Conservation (phyloP, 2,888 invertebrate species). For the Athetis lepigone region DNA sequence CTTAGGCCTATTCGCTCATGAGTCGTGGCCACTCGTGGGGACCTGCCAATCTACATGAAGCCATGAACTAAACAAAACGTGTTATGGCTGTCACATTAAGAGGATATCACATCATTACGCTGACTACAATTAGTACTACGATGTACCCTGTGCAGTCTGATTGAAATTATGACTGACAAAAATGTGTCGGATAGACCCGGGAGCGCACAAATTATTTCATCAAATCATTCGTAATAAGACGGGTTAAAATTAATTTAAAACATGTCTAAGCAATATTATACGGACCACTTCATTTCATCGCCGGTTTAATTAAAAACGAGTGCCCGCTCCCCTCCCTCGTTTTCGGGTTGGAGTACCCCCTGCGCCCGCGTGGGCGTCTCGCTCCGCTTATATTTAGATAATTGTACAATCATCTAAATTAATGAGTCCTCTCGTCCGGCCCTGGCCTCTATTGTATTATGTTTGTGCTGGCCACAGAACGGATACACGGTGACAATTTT, state of each 20-base stretch:
- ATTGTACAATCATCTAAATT: constrained; percentile 91
- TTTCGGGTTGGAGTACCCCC: constrained; percentile 88
- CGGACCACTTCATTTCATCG: constrained; percentile 91
- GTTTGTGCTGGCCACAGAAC: constrained; percentile 79
- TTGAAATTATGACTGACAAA: constrained; percentile 39
- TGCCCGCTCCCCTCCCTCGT: constrained; percentile 88
- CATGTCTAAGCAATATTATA: constrained; percentile 90
- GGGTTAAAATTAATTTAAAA: constrained; percentile 89
- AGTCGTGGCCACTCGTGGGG: constrained; percentile 23
- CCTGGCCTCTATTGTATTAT: constrained; percentile 87
- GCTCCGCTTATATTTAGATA: constrained; percentile 91
- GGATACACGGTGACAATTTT: constrained; percentile 84
- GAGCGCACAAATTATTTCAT: constrained; percentile 70
- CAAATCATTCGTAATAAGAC: constrained; percentile 81
- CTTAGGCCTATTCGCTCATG: constrained; percentile 58
- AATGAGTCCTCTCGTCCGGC: constrained; percentile 90
- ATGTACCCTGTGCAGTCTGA: constrained; percentile 18
- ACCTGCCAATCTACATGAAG: constrained; percentile 27
- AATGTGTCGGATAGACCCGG: constrained; percentile 32
- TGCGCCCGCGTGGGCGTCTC: constrained; percentile 86
- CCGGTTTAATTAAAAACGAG: constrained; percentile 91
- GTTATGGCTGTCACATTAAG: constrained; percentile 32
- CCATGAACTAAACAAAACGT: constrained; percentile 52
- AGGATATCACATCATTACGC: constrained; percentile 16
- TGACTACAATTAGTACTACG: too few relatives aligned